phyloP scores from a whole-genome alignment of 2,797 vertebrate species.

The Sparus aurata region DNA sequence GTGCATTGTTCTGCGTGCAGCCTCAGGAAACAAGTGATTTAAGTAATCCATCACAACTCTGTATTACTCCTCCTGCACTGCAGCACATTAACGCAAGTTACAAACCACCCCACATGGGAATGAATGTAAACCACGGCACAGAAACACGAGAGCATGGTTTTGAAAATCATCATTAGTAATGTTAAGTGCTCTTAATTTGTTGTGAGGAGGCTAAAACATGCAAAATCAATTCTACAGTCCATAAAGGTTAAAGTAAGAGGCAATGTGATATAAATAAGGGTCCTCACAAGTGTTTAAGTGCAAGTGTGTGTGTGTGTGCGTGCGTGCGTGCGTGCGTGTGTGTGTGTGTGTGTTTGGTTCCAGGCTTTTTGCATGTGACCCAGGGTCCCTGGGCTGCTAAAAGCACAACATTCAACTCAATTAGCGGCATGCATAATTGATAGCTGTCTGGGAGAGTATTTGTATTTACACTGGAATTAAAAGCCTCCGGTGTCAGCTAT shows the following conservation, averaged over 20 bases:
- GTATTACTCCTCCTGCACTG: neutral
- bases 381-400: slow-evolving; percentile 76
- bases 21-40: neutral
- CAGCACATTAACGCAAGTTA: neutral
- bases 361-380: slow-evolving; percentile 70
- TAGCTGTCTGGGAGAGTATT: slow-evolving; percentile 87
- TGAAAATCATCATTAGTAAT: neutral
- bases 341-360: slow-evolving; percentile 65
- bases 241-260: neutral
- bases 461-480: slow-evolving; percentile 90
- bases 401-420: slow-evolving; percentile 87
- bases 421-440: slow-evolving; percentile 88
- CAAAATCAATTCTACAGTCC: neutral
- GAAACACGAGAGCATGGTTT: neutral
- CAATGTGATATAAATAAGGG: neutral
- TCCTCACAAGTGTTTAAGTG: slow-evolving; percentile 11
- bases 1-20: neutral
- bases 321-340: slow-evolving; percentile 23
- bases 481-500: slow-evolving; percentile 88
- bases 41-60: neutral
- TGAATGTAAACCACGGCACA: neutral
- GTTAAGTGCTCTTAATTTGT: neutral
- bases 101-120: neutral
- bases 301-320: neutral
- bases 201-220: neutral